Evolutionary conservation across 2,113 vertebrate species (phyloP).

Genomic region (Limanda limanda): DNA sequence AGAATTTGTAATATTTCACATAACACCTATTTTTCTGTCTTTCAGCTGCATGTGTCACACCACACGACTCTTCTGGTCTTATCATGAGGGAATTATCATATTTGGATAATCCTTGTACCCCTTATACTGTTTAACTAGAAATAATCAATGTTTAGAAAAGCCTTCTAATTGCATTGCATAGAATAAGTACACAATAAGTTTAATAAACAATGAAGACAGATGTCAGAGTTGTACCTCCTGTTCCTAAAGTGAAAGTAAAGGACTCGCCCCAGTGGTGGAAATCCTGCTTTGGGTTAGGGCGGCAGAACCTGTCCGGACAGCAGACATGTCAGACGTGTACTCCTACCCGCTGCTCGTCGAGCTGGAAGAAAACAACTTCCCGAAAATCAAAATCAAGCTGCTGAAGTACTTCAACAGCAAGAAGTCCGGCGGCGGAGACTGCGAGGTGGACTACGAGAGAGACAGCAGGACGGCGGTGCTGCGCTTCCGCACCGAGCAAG

Average conservation of each 20-base stretch:
- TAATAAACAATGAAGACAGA: neutral
- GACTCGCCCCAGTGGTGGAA: neutral
- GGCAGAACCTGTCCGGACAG: accelerated
- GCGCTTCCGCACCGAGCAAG: conserved; percentile 76
- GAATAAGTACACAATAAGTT: no score
- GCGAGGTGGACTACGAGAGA: conserved; percentile 58
- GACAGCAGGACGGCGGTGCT: conserved; percentile 69
- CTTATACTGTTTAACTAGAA: no score
- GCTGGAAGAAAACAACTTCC: conserved; percentile 26
- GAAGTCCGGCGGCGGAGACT: conserved; percentile 87
- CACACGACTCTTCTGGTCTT: no score
- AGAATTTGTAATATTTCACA: neutral
- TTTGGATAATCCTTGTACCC: no score
- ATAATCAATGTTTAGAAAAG: no score
- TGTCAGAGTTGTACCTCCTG: conserved; percentile 77
- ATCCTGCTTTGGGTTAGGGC: accelerated
- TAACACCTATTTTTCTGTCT: no score
- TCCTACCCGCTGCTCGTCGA: conserved; percentile 59
- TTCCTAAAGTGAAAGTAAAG: conserved; percentile 39
- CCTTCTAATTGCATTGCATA: no score
- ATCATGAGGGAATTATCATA: no score
- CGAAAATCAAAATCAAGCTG: conserved; percentile 77
- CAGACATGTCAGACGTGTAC: conserved; percentile 56
- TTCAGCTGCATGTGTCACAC: no score
- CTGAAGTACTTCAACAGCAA: conserved; percentile 86